Percentiles rank a stretch among this genome's conserved stretches.
phyloP scores from a whole-genome alignment of 2,113 vertebrate species.

The Zosterops pallidus region DNA sequence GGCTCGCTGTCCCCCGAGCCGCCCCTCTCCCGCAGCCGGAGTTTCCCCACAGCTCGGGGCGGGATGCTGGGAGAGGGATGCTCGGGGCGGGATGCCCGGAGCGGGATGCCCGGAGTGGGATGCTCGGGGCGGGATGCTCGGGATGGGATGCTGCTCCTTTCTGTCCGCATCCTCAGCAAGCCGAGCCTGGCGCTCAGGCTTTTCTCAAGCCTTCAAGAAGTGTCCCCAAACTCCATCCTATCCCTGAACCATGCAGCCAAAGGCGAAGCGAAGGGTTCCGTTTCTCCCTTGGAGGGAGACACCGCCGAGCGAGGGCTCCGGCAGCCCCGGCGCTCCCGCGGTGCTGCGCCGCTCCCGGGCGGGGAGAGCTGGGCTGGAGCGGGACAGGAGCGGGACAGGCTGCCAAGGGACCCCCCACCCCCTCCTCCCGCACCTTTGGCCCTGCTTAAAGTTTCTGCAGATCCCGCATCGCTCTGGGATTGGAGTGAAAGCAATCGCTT shows the following conservation, averaged over 20 bases:
- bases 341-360: not conserved
- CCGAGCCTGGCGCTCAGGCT: not conserved
- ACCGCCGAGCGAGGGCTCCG: not conserved
- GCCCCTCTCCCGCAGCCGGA: not conserved
- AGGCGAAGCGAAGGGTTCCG: fast-evolving
- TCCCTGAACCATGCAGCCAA: not conserved
- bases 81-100: too few relatives aligned
- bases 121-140: too few relatives aligned
- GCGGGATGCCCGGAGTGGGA: not conserved
- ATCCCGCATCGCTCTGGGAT: not conserved
- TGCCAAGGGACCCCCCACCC: not conserved
- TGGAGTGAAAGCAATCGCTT: not conserved
- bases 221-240: not conserved
- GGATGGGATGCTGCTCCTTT: not conserved
- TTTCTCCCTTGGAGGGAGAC: not conserved
- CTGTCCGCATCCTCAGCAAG: fast-evolving
- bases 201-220: not conserved
- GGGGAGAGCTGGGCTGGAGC: not conserved
- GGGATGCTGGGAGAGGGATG: not conserved
- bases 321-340: not conserved
- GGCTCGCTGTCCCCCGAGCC: not conserved
- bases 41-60: not conserved
- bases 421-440: too few relatives aligned
- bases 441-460: not conserved
- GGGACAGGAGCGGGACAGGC: not conserved